Conservation (phyloP, 2,797 vertebrate genomes). For the Fratercula arctica region DNA sequence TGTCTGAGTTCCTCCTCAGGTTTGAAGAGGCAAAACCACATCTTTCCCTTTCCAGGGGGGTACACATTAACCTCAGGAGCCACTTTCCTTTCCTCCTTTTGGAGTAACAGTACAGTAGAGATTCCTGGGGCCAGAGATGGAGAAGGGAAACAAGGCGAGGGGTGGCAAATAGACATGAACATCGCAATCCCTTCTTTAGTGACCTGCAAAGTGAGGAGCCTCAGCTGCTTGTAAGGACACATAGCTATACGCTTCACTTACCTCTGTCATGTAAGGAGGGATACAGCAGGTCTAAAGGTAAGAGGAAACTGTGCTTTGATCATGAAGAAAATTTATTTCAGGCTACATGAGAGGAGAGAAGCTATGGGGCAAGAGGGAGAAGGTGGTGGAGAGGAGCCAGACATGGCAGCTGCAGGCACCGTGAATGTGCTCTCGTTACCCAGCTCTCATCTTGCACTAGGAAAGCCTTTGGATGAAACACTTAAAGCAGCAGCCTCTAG, state of each 20-base stretch:
- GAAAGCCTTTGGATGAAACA: constrained; percentile 5
- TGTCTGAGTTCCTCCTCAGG: not conserved
- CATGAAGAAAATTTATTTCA: not conserved
- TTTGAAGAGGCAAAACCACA: not conserved
- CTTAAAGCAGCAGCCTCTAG: constrained; percentile 26
- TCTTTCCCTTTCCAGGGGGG: not conserved
- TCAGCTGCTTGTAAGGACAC: not conserved
- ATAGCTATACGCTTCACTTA: not conserved
- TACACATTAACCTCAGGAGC: not conserved
- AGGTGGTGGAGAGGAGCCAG: not conserved
- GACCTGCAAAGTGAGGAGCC: not conserved
- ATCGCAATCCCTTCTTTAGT: fast-evolving
- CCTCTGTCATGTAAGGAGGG: not conserved
- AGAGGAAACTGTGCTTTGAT: not conserved
- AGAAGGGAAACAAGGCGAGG: not conserved
- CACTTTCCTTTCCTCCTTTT: not conserved
- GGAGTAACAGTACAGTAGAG: not conserved
- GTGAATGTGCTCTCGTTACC: not conserved
- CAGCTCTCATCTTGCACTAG: not conserved
- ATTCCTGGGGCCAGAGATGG: not conserved
- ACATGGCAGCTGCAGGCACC: not conserved
- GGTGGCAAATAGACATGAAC: not conserved
- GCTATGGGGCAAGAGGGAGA: not conserved
- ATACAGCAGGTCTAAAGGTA: not conserved
- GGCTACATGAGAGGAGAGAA: not conserved